Base-by-base conservation (phyloP, 2,797 vertebrate genomes). In the Vipera latastei region DNA sequence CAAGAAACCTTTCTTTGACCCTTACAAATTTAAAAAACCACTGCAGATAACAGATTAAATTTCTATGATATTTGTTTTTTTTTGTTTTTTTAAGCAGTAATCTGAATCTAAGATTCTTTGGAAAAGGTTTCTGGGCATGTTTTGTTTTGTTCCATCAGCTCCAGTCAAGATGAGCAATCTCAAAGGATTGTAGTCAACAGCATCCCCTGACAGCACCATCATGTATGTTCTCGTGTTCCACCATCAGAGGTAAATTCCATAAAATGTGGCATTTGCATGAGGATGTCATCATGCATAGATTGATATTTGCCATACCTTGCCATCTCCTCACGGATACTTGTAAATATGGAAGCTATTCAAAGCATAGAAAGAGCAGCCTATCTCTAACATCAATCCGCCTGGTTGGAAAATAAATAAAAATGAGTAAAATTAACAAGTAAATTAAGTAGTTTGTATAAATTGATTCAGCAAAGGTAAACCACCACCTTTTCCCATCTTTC, bases 401-500 rank as follows among this genome's bases (percentile, higher is more conserved):
- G 12, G 6, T 44, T 78, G 44, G 32, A 90, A 57, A 90, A 73
- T 55, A 56, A 69, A 7, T 86, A 6, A 28, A 86, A n/a, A 22
- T 28, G 28, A 9, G 13, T 60, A 22, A 5, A 44, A 57, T 25
- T 44, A 90, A 73, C 11, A 60, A 56, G 13, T 20, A 56, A 78
- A 57, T 44, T 57, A 78, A 65, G 6, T 0, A 89, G 14, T 16
- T 4, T 38, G 0, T 2, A 78, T 56, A 26, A 18, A 94, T 26
- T 88, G 44, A 91, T 93, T 12, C 92, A 92, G 93, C 32, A 94
- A 53, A 83, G 83, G 60, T 26, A 89, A 61, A 14, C 13, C 8
- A 16, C 7, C 32, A 16, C 60, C 14, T 25, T 18, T 87, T 32
- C 53, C 48, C 22, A 48, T 86, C 4, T 28, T 53, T 86, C 48